phyloP scores from a whole-genome alignment of 2,797 vertebrate genomes.

The Manis pentadactyla region DNA sequence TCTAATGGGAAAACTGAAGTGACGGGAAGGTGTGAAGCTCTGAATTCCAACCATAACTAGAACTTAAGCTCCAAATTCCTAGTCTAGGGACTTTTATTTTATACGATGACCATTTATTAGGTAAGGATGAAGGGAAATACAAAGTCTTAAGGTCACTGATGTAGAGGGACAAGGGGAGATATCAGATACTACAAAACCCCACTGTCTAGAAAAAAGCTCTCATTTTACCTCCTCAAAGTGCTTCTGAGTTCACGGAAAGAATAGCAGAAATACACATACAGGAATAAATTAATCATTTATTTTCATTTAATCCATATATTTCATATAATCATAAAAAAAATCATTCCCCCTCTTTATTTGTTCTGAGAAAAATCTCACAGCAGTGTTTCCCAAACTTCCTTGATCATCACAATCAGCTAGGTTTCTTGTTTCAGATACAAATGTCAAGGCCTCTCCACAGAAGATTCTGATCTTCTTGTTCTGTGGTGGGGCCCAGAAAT shows the following conservation, averaged over 20 bases:
- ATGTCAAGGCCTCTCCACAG: not conserved
- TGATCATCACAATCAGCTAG: not conserved
- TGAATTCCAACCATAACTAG: not conserved
- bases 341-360: not conserved
- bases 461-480: not conserved
- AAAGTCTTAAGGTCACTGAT: not conserved
- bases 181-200: not conserved
- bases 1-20: conserved; percentile 21
- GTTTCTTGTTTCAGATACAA: conserved; percentile 43
- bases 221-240: conserved; percentile 13
- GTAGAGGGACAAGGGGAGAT: not conserved
- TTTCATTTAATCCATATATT: too few relatives aligned
- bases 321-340: too few relatives aligned
- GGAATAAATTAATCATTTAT: not conserved
- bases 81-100: not conserved
- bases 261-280: not conserved
- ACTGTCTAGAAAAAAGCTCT: not conserved
- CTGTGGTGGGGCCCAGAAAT: not conserved
- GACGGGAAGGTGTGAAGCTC: not conserved
- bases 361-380: not conserved
- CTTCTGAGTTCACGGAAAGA: not conserved
- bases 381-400: not conserved
- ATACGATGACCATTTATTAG: not conserved
- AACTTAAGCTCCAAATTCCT: not conserved
- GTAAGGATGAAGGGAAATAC: not conserved